Percentiles rank a stretch among this genome's conserved stretches.
phyloP scores from a whole-genome alignment of 2,888 invertebrate species.

The Nephrocerus scutellatus region DNA sequence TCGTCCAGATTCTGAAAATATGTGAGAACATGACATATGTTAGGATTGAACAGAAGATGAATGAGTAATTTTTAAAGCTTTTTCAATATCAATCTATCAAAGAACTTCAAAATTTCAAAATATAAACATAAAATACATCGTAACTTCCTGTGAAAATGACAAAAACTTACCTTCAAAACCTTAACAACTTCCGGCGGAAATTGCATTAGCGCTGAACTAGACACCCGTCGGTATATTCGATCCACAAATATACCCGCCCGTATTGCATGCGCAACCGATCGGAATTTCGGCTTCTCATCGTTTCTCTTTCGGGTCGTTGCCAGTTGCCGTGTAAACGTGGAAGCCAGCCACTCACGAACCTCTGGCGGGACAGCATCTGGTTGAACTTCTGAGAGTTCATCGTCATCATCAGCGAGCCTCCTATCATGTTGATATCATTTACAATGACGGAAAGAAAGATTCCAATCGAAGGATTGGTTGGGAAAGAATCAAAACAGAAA shows the following conservation, averaged over 20 bases:
- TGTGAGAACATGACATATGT: not conserved
- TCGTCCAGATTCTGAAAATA: conserved; percentile 71
- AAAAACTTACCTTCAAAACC: conserved; percentile 74
- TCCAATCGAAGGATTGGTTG: too few species aligned
- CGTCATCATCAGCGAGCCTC: conserved; percentile 83
- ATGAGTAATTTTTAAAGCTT: too few species aligned
- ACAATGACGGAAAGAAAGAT: too few species aligned
- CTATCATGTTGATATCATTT: too few species aligned
- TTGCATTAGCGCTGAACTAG: conserved; percentile 72
- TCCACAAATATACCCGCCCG: conserved; percentile 95
- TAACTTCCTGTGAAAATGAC: not conserved
- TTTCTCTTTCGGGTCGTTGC: conserved; percentile 68
- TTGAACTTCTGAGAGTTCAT: conserved; percentile 91
- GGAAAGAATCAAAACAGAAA: too few species aligned
- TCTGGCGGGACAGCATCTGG: conserved; percentile 95
- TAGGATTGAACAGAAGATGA: not conserved
- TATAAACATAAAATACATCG: not conserved
- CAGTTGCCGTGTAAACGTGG: conserved; percentile 88
- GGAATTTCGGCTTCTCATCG: conserved; percentile 82
- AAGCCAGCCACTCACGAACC: conserved; percentile 93
- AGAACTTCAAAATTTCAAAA: not conserved
- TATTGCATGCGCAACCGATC: conserved; percentile 93
- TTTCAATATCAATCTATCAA: not conserved
- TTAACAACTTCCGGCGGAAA: conserved; percentile 80
- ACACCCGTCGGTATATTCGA: conserved; percentile 78